phyloP scores from a whole-genome alignment of 1,140 invertebrate species.

The Platyscapa corneri region DNA sequence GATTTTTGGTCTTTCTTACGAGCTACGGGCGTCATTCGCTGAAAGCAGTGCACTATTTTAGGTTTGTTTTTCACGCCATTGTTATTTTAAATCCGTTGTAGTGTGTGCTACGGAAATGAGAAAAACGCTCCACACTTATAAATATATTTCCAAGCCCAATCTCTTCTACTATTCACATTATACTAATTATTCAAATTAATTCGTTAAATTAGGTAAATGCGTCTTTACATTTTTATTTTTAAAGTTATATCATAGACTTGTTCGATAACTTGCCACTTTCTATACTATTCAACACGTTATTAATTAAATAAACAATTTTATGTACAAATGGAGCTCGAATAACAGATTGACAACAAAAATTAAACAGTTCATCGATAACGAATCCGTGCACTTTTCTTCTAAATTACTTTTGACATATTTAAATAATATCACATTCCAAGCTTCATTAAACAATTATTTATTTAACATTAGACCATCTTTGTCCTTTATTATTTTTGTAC shows the following conservation, averaged over 20 bases:
- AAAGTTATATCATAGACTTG: neutral
- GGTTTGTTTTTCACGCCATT: constrained; percentile 28
- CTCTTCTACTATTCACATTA: constrained; percentile 7
- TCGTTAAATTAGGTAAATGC: constrained; percentile 34
- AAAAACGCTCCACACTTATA: constrained; percentile 29
- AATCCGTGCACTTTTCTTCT: neutral
- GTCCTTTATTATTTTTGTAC: neutral
- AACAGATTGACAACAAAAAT: constrained; percentile 19
- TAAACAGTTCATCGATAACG: neutral
- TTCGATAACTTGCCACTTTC: neutral
- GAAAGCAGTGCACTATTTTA: constrained; percentile 44
- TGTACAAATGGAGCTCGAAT: constrained; percentile 28
- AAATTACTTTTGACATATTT: neutral
- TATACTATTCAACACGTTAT: constrained; percentile 24
- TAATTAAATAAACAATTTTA: constrained; percentile 39
- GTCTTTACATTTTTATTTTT: neutral
- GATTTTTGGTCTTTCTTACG: constrained; percentile 45
- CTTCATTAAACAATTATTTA: constrained; percentile 30
- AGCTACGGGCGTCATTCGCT: constrained; percentile 33
- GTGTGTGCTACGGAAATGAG: constrained; percentile 48
- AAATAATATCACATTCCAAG: constrained; percentile 36
- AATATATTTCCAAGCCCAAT: constrained; percentile 48
- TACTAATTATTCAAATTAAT: constrained; percentile 8
- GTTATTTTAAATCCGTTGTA: constrained; percentile 40
- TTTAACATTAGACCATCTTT: too few species aligned